These are phyloP conservation scores for Lucilia sericata DNA, from an alignment of 1,140 invertebrate species.

Conservation along the genomic window DNA sequence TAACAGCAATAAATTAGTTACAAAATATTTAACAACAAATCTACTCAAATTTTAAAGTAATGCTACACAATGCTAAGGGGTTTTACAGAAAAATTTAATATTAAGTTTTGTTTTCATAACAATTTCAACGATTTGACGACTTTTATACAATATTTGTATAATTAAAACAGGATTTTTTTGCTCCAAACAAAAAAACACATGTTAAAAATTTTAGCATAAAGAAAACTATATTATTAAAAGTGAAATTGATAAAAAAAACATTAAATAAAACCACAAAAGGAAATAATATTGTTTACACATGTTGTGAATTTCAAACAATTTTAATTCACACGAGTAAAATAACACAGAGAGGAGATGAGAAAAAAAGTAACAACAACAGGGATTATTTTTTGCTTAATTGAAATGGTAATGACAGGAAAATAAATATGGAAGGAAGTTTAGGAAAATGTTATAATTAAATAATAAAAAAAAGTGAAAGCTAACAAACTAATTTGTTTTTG, in stretches of 20 bases:
- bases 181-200: background rate
- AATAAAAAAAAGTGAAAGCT: background rate
- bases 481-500: background rate
- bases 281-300: conserved; percentile 39
- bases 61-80: too few relatives aligned
- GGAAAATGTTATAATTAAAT: background rate
- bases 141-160: background rate
- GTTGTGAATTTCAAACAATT: conserved; percentile 31
- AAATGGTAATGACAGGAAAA: conserved; percentile 18
- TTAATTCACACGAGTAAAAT: conserved; percentile 33
- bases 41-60: too few relatives aligned
- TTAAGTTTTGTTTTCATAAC: too few relatives aligned
- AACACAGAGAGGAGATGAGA: background rate
- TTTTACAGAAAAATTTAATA: too few relatives aligned
- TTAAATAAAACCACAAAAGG: background rate
- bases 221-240: conserved; percentile 22
- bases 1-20: too few relatives aligned
- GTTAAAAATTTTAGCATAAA: background rate
- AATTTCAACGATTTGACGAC: background rate
- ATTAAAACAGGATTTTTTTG: background rate
- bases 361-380: background rate
- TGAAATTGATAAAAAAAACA: background rate
- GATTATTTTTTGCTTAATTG: background rate
- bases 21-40: too few relatives aligned
- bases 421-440: conserved; percentile 18